Base-by-base conservation (phyloP, 37 sponge, comb jelly and placozoan genomes). In the Chondrosia reniformis region DNA sequence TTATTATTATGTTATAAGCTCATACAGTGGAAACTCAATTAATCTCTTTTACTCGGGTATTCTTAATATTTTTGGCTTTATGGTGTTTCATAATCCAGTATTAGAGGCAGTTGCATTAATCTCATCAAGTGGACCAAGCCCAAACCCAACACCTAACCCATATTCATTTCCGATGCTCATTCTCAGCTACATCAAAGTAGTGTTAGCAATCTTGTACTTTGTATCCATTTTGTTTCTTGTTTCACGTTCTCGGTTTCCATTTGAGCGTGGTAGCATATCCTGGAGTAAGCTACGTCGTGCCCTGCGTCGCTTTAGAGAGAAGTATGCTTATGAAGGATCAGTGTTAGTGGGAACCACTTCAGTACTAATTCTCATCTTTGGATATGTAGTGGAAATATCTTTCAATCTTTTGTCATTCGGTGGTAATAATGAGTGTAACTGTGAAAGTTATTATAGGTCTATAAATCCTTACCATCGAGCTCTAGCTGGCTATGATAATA, bases 231-330 rank as follows among this genome's bases (percentile, higher is more conserved):
- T 59, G 17, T 59, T 59, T 30, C 61, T 59, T 39, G 4, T 25
- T 24, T 43, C 38, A 24, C 42, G 72, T 9, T 43, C 42, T 12
- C 72, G 36, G 40, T 69, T 41, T 39, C 72, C 72, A 6, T 9
- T 37, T 37, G n/a, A 36, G 42, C 24, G 72, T 13, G 39, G 72
- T 37, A 8, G 38, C 36, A 36, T 22, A 42, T 17, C 13, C 22
- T 69, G 72, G 72, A 44, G 37, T 13, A 36, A 69, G 36, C 38
- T 69, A 39, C 38, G 72, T 36, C 72, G 25, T 38, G 24, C 25
- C 22, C 24, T 37, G 15, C 72, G 72, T 40, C 39, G 42, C 40
- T 37, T 31, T 41, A 69, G 72, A 69, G 72, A 69, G 72, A 40
- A 34, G n/a, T 34, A 69, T 40, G 37, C 36, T 40, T 34, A 24